These are phyloP conservation scores for Chrysopilus asiliformis DNA, from an alignment of 2,888 invertebrate genomes.

Conservation along the genomic window DNA sequence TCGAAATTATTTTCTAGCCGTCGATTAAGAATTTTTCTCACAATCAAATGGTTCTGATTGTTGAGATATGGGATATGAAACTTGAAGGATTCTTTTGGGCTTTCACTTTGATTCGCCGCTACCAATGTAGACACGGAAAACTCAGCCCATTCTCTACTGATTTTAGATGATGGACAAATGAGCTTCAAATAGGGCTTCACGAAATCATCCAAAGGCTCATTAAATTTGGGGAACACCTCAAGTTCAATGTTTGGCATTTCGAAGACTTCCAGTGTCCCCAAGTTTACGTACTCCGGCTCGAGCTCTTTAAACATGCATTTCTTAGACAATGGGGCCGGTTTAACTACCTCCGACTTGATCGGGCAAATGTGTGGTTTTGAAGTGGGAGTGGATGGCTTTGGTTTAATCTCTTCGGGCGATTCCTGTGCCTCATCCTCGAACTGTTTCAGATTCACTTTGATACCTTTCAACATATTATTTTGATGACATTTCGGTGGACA, in stretches of 20 bases:
- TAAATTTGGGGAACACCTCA: constrained; percentile 29
- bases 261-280: constrained; percentile 28
- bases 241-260: constrained; percentile 31
- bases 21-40: constrained; percentile 31
- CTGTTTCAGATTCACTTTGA: constrained; percentile 3
- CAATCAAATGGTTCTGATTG: constrained; percentile 43
- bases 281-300: constrained; percentile 14
- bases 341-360: constrained; percentile 17
- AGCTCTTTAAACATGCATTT: constrained; percentile 20
- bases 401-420: constrained; percentile 14
- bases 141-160: constrained; percentile 34
- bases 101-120: neutral
- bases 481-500: constrained; percentile 9
- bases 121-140: constrained; percentile 32
- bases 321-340: constrained; percentile 31
- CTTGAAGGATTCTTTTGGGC: constrained; percentile 28
- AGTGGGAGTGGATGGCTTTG: neutral
- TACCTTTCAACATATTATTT: constrained; percentile 5
- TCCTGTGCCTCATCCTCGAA: neutral
- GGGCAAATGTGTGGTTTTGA: neutral
- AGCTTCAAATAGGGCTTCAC: constrained; percentile 32
- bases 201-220: constrained; percentile 27
- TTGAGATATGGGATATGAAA: constrained; percentile 47
- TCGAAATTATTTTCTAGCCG: constrained; percentile 19
- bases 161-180: constrained; percentile 29